Conservation (phyloP, 1,140 invertebrate species). For the Drosophila repletoides region DNA sequence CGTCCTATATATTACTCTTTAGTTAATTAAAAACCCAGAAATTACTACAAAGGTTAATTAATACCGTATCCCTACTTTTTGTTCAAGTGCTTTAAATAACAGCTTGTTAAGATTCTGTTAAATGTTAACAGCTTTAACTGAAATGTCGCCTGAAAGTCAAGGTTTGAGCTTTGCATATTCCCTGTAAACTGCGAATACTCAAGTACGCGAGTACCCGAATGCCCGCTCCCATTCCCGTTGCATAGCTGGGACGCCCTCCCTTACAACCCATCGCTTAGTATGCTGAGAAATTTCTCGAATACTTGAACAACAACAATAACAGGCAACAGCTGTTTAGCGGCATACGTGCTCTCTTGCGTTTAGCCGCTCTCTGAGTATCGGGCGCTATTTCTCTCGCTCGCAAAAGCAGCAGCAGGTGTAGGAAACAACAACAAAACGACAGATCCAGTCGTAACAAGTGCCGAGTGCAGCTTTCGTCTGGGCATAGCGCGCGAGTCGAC, state of each 20-base stretch:
- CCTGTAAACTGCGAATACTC: conserved; percentile 14
- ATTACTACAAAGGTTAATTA: too few relatives aligned
- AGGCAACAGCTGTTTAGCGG: conserved; percentile 26
- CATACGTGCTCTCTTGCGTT: not conserved
- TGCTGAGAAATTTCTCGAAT: conserved; percentile 37
- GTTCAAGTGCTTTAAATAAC: not conserved
- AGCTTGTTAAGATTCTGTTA: not conserved
- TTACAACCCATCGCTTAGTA: not conserved
- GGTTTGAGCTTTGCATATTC: not conserved
- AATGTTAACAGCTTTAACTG: not conserved
- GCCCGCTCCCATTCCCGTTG: conserved; percentile 21
- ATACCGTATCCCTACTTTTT: too few relatives aligned
- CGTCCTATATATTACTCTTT: too few relatives aligned
- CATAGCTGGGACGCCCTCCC: not conserved
- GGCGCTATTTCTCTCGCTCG: conserved; percentile 11
- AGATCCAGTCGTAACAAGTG: conserved; percentile 51
- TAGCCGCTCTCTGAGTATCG: not conserved
- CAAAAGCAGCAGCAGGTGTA: conserved; percentile 37
- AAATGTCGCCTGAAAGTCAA: conserved; percentile 20
- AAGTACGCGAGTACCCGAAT: too few relatives aligned
- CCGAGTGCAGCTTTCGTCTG: conserved; percentile 52
- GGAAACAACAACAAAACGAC: conserved; percentile 6
- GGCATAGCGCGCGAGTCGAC: conserved; percentile 7
- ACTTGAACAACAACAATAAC: conserved; percentile 16
- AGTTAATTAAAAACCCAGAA: too few relatives aligned